Conservation (phyloP, 2,797 vertebrate species). For the Epinephelus malabaricus region DNA sequence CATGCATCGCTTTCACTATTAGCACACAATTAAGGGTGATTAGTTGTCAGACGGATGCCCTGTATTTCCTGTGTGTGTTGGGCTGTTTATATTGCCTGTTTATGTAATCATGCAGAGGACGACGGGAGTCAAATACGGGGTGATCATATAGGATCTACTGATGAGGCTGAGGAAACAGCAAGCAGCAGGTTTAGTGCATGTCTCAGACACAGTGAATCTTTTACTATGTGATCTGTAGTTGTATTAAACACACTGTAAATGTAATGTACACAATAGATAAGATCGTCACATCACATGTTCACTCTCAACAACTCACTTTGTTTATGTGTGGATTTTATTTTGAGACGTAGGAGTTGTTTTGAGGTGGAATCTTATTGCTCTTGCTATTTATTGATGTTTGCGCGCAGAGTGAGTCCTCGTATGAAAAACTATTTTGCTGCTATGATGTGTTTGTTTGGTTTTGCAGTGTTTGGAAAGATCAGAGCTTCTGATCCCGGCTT, state of each 20-base stretch:
- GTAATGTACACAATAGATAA: not conserved
- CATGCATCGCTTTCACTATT: conserved; percentile 82
- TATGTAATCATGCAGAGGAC: conserved; percentile 46
- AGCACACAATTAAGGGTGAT: conserved; percentile 83
- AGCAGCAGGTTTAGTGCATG: not conserved
- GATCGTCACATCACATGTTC: not conserved
- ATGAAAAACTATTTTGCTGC: conserved; percentile 24
- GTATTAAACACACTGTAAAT: not conserved
- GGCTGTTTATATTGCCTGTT: conserved; percentile 43
- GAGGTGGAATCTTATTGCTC: not conserved
- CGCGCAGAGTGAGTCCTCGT: not conserved
- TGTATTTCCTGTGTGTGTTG: conserved; percentile 76
- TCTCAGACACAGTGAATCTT: not conserved
- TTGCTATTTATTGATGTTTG: conserved; percentile 33
- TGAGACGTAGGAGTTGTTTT: not conserved
- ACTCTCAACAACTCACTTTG: not conserved
- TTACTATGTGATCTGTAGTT: not conserved
- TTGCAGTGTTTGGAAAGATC: conserved; percentile 32
- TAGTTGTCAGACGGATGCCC: conserved; percentile 84
- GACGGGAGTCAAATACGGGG: conserved; percentile 26
- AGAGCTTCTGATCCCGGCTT: conserved; percentile 15
- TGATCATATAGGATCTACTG: conserved; percentile 18
- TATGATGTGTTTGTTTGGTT: conserved; percentile 44
- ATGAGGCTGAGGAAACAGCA: not conserved
- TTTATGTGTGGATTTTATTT: not conserved